Evolutionary conservation across 30 jellyfish, hydroid and myxozoan genomes (phyloP), one percentile per base, ranked within the genome.

Genomic region (Cassiopea andromeda): DNA sequence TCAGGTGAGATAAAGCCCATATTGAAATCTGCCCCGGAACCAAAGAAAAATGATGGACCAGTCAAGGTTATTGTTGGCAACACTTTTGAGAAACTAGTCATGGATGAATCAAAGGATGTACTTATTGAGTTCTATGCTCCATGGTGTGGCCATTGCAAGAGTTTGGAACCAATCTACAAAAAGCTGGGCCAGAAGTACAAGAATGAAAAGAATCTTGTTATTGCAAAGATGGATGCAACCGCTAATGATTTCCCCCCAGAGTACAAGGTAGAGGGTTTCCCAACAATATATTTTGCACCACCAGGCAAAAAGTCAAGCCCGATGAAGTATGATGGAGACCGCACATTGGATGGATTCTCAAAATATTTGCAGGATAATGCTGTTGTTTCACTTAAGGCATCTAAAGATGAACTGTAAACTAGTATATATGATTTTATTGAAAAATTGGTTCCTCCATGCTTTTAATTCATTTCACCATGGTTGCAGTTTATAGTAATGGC

Each of bases 141-240:
- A 17, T 97, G 99, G 99, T 97, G 99, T 82, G 98, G 98, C n/a
- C 99, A 97, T 80, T 97, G 99, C 97, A 97, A 97, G 85, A 76
- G 89, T 12, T 57, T 97, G 93, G 99, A 88, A 59, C 98, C 98
- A 8, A 91, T 85, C 74, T 91, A 91, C 90, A 90, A 87, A 45
- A 83, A 97, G 81, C 93, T 97, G 12, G 99, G 98, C 60, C 92
- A 91, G 91, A 96, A 96, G 73, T 93, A 82, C 95, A 91, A 97
- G 80, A 74, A 84, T 44, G 99, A 93, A 54, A 89, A 90, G 81
- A 84, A 93, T 73, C 83, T 97, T 17, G 97, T 97, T 69, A 92
- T 97, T 75, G 99, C 99, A 9, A 97, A 97, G 74, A 90, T 93
- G 17, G 99, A 97, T 67, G 97, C 95, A 60, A 93, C 99, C 1